phyloP scores from a whole-genome alignment of 2,113 vertebrate genomes.

The Hydrochoerus hydrochaeris region DNA sequence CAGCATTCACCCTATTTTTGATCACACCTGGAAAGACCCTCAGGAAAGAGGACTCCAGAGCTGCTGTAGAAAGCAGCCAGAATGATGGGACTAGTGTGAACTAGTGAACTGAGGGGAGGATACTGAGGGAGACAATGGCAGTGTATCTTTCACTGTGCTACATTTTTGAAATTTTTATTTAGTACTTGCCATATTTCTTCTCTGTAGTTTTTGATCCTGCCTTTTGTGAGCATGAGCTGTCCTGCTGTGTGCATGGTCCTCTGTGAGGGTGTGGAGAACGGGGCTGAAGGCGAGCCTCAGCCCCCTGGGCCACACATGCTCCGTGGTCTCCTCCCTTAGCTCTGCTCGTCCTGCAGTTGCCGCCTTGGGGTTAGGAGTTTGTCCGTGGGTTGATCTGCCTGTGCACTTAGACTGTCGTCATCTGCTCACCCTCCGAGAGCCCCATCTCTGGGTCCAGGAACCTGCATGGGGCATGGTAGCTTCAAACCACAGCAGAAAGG shows the following conservation, averaged over 20 bases:
- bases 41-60: not conserved
- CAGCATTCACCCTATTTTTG: not conserved
- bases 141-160: not conserved
- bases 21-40: not conserved
- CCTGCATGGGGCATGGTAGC: not conserved
- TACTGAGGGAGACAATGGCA: not conserved
- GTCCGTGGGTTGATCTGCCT: not conserved
- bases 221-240: not conserved
- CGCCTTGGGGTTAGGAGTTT: not conserved
- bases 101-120: not conserved
- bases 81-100: not conserved
- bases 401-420: not conserved
- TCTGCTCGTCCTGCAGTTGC: not conserved
- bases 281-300: not conserved
- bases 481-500: not conserved
- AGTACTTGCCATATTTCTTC: not conserved
- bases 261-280: not conserved
- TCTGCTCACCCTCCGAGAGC: not conserved
- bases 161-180: not conserved
- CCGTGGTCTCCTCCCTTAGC: not conserved
- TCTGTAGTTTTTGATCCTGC: not conserved
- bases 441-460: not conserved
- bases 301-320: not conserved
- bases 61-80: not conserved
- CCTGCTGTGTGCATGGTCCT: fast-evolving